Conservation (phyloP, 2,113 vertebrate genomes). For the Gymnorhina tibicen region DNA sequence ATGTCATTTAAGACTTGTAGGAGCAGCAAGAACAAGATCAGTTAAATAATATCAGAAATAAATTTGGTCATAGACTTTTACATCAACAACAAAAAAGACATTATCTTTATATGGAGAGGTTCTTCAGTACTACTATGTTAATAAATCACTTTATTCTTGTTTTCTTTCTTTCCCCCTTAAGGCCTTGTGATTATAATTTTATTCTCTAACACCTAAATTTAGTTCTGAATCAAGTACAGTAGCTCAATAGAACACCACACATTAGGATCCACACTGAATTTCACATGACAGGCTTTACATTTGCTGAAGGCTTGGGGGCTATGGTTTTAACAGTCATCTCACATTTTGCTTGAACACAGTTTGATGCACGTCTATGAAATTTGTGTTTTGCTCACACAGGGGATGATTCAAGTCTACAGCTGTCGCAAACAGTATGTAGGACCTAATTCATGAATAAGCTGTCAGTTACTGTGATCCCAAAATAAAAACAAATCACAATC, state of each 20-base stretch:
- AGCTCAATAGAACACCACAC: background rate
- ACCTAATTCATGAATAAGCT: constrained; percentile 32
- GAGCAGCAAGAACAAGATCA: background rate
- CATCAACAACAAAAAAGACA: background rate
- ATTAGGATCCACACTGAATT: constrained; percentile 1
- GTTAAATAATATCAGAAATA: background rate
- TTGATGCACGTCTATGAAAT: constrained; percentile 65
- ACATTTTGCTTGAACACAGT: constrained; percentile 26
- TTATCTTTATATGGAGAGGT: background rate
- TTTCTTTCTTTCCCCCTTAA: background rate
- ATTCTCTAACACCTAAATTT: background rate
- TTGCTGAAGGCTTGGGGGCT: constrained; percentile 19
- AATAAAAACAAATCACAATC: constrained; percentile 23
- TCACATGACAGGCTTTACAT: constrained; percentile 16
- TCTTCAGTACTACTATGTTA: background rate
- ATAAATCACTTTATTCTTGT: background rate
- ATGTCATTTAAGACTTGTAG: background rate
- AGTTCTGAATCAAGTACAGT: background rate
- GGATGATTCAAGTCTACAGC: constrained; percentile 63
- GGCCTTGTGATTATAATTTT: background rate
- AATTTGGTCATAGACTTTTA: background rate
- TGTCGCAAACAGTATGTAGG: constrained; percentile 54
- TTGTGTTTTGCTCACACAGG: constrained; percentile 41
- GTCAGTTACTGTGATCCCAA: constrained; percentile 29
- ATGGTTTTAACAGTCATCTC: constrained; percentile 45